Evolutionary conservation across 2,888 invertebrate genomes (phyloP), one percentile per base, ranked within the genome.

Genomic region (Colletes collaris): DNA sequence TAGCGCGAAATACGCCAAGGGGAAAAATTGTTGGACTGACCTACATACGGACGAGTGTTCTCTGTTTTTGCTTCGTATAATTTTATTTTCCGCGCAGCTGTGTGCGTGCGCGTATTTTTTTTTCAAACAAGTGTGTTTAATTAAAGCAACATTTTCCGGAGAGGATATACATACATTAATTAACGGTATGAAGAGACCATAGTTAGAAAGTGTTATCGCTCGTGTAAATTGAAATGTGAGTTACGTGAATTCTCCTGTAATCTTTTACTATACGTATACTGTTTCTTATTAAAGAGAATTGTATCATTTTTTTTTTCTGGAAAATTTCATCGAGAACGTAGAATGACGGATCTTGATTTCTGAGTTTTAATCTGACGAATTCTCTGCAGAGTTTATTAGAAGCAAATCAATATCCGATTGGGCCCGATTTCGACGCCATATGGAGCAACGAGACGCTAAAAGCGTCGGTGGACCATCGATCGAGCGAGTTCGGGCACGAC

Each of bases 1-100:
- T 63, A 44, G 16, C 70, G 11, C 8, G 35, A 27, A 37, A 69
- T 8, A n/a, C 3, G 64, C 8, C 3, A 11, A 0, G 49, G 13
- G 49, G 49, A 71, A 53, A 65, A 71, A 78, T 68, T 68, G 64
- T 60, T 35, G 52, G 59, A 62, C 44, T 50, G 64, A 78, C 78
- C 69, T 69, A 77, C 65, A 77, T 77, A 65, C 50, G 59, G 49
- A 50, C 37, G 60, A 27, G 44, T 49, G 53, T 65, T 35, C 50
- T 59, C 60, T 46, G 10, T 49, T 64, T 64, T 59, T 11, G 7
- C 40, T 16, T 7, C 37, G 63, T 59, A 64, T 52, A 68, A 68
- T 13, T 69, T 50, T 46, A 64, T 56, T 70, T 49, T 13, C 10
- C 11, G 11, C 19, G 52, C 64, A 64, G 71, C 74, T 59, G 59